Conservation (phyloP, 2,888 invertebrate genomes). For the Drosophila pseudotalamancana region DNA sequence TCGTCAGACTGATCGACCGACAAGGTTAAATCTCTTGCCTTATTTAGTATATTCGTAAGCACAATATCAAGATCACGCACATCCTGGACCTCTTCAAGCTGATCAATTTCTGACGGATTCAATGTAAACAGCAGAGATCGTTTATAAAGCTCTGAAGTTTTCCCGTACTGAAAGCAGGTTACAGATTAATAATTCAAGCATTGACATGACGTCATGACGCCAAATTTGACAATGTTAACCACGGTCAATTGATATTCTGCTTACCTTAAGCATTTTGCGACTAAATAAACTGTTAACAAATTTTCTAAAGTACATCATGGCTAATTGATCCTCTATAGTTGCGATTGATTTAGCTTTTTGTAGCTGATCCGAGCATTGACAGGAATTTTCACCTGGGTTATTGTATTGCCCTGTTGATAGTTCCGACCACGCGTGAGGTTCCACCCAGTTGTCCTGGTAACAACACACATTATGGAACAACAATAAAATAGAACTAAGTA, state of each 20-base stretch:
- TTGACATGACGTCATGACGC: constrained; percentile 50
- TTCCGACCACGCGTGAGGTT: constrained; percentile 50
- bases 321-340: constrained; percentile 56
- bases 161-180: constrained; percentile 57
- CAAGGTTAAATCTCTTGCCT: constrained; percentile 40
- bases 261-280: constrained; percentile 64
- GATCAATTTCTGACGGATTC: constrained; percentile 60
- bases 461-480: constrained; percentile 55
- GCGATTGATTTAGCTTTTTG: constrained; percentile 27
- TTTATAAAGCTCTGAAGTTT: constrained; percentile 39
- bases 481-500: constrained; percentile 48
- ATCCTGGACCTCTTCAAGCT: constrained; percentile 67
- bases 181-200: constrained; percentile 18
- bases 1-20: constrained; percentile 4
- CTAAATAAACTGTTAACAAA: constrained; percentile 70
- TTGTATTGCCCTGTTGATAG: constrained; percentile 5
- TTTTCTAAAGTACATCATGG: constrained; percentile 76
- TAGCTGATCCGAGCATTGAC: constrained; percentile 28
- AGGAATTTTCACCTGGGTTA: constrained; percentile 14
- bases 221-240: neutral
- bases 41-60: constrained; percentile 65
- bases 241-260: no score
- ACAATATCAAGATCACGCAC: constrained; percentile 79
- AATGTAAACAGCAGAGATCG: constrained; percentile 69
- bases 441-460: constrained; percentile 43